Evolutionary conservation across 2,113 vertebrate species (phyloP), one percentile per base, ranked within the genome.

Genomic region (Mystacornis crossleyi): DNA sequence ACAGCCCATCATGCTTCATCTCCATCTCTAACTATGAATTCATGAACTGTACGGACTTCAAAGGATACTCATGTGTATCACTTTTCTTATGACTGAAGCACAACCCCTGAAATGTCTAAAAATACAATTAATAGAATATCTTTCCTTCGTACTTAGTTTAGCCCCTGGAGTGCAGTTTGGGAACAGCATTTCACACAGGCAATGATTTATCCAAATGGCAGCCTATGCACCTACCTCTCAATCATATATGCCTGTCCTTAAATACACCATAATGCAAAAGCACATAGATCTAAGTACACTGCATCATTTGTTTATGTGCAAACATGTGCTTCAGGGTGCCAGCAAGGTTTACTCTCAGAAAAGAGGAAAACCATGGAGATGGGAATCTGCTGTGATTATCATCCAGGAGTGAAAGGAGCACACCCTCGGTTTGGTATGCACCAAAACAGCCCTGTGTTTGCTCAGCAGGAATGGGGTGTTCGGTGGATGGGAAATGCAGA

Each of bases 141-240:
- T 86, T 81, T 62, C 23, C 34, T 93, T 67, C 34, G 14, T 48
- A 36, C 26, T 17, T 47, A 70, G 7, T 86, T 85, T 71, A 81
- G 50, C 15, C 58, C 53, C 33, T 53, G n/a, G 36, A 42, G 25
- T 34, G 26, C 25, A 66, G 23, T 45, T 72, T 78, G 51, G 42
- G 42, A 47, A 9, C 7, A 40, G 12, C 20, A 90, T 89, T 48
- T 57, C 42, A 48, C 1, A 1, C 17, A 24, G 1, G 0, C 23
- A 62, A 14, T 23, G 19, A 25, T 12, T 67, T 89, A 70, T 6
- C 34, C 55, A 81, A 26, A 8, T 4, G n/a, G 25, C n/a, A 89
- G 25, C 23, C 82, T 53, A 4, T 34, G 31, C 7, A 57, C 16
- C 29, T 53, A 24, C 9, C 17, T 83, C 33, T 72, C 34, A 47